Evolutionary conservation across 1,140 invertebrate genomes (phyloP).

Genomic region (Drosophila littoralis): DNA sequence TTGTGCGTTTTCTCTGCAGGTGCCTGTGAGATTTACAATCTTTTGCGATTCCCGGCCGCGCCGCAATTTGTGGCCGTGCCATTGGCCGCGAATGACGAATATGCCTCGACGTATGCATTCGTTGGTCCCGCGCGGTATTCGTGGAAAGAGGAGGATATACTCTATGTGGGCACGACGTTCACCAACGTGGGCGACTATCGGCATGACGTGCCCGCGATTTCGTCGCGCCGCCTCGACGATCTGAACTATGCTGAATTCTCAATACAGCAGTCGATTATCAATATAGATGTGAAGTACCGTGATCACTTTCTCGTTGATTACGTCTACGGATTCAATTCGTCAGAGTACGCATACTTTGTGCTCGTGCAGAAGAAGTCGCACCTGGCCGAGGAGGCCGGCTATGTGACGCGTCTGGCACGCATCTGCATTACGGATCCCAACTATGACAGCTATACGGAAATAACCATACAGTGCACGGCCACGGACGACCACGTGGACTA

Average conservation of each 20-base stretch:
- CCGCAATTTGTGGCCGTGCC: conserved; percentile 91
- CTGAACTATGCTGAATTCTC: conserved; percentile 92
- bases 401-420: conserved; percentile 94
- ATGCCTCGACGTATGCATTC: conserved; percentile 96
- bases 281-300: conserved; percentile 96
- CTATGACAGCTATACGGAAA: conserved; percentile 98
- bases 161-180: conserved; percentile 98
- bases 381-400: conserved; percentile 94
- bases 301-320: conserved; percentile 98
- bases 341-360: conserved; percentile 97
- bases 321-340: conserved; percentile 97
- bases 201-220: conserved; percentile 97
- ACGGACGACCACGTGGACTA: conserved; percentile 87
- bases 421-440: conserved; percentile 97
- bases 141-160: conserved; percentile 91
- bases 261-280: conserved; percentile 94
- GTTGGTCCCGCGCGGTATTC: conserved; percentile 95
- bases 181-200: conserved; percentile 96
- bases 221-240: conserved; percentile 92
- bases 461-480: conserved; percentile 92
- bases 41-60: conserved; percentile 90
- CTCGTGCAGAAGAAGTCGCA: conserved; percentile 97
- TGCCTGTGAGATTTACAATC: conserved; percentile 93
- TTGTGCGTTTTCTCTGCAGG: conserved; percentile 84
- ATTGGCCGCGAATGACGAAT: conserved; percentile 95